Evolutionary conservation across 2,888 invertebrate genomes (phyloP).

Genomic region (Eucriotettix oculatus): DNA sequence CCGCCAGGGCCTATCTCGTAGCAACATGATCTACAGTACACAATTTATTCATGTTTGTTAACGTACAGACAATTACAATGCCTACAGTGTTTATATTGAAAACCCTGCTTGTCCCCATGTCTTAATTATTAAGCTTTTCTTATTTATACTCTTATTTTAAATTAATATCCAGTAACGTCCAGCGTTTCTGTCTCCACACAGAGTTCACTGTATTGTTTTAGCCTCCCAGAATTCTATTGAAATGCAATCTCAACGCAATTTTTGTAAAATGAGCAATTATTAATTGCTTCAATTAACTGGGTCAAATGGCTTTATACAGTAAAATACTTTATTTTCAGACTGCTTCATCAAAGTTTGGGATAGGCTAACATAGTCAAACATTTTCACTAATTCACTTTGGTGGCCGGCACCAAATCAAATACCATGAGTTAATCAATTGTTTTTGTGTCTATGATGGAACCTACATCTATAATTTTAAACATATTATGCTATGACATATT

Average conservation of each 20-base stretch:
- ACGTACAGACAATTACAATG: not conserved
- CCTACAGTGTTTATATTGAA: not conserved
- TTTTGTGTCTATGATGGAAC: no score
- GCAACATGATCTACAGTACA: not conserved
- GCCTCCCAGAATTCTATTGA: no score
- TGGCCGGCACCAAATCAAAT: slow-evolving; percentile 10
- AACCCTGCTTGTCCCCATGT: not conserved
- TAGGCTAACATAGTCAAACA: no score
- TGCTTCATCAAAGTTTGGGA: no score
- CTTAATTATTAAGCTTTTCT: not conserved
- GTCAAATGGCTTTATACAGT: no score
- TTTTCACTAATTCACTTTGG: slow-evolving; percentile 1
- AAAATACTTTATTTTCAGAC: no score
- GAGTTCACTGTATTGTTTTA: no score
- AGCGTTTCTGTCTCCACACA: not conserved
- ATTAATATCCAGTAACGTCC: not conserved
- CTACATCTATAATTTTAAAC: not conserved
- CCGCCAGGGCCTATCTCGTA: no score
- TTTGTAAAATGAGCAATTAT: no score
- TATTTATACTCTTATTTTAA: not conserved
- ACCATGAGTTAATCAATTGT: slow-evolving; percentile 3
- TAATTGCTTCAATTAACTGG: no score
- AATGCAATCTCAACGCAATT: no score
- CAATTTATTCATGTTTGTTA: not conserved
- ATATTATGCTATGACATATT: slow-evolving; percentile 4